Evolutionary conservation across 2,888 invertebrate species (phyloP).

Genomic region (Macropis europaea): DNA sequence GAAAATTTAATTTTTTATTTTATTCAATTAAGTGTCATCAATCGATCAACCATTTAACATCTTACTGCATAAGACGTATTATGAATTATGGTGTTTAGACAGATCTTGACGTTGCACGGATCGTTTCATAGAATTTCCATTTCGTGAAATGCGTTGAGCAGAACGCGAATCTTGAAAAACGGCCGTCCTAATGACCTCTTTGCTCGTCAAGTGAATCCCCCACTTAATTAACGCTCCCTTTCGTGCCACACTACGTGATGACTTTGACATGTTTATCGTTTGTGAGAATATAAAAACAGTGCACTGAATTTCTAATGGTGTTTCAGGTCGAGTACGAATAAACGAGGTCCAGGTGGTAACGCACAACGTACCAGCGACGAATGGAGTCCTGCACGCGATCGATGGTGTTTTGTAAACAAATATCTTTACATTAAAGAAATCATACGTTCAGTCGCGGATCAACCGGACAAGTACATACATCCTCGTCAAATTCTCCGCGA

Average conservation of each 20-base stretch:
- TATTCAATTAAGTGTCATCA: too few species aligned
- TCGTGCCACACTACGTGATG: constrained; percentile 5
- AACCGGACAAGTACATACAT: background rate
- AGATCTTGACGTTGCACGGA: too few species aligned
- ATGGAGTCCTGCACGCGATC: constrained; percentile 92
- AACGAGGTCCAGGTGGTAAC: constrained; percentile 91
- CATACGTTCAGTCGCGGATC: background rate
- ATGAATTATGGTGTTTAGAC: too few species aligned
- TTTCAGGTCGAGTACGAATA: constrained; percentile 89
- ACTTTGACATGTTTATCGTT: background rate
- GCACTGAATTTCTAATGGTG: constrained; percentile 8
- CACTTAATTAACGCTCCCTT: constrained; percentile 45
- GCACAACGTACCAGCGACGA: constrained; percentile 93
- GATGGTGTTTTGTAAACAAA: constrained; percentile 84
- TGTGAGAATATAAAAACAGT: background rate
- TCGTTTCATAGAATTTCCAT: background rate
- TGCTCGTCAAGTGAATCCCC: constrained; percentile 53
- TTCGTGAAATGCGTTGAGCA: background rate
- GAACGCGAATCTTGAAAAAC: constrained; percentile 17
- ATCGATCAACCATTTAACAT: too few species aligned
- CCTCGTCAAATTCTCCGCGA: background rate
- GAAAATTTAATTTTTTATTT: too few species aligned
- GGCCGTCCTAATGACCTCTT: constrained; percentile 55
- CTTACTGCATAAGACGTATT: too few species aligned
- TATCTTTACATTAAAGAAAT: background rate